phyloP scores from a whole-genome alignment of 2,113 vertebrate species.

The Lasiurus borealis region DNA sequence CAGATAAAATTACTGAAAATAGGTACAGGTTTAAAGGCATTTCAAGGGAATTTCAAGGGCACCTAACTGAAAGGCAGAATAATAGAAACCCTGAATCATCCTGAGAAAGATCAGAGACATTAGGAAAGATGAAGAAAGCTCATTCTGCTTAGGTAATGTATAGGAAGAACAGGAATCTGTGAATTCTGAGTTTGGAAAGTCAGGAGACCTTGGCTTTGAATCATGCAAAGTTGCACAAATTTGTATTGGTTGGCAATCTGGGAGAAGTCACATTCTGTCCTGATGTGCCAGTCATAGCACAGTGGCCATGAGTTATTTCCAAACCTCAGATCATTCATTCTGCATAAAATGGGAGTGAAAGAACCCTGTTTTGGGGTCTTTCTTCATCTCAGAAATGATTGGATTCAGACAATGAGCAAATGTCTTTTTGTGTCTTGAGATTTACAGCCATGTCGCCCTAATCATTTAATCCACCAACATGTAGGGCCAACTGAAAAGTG shows the following conservation, averaged over 20 bases:
- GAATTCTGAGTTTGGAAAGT: neutral
- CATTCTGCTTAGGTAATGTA: fast-evolving
- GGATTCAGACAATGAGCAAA: neutral
- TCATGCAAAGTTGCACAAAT: neutral
- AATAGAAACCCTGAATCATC: neutral
- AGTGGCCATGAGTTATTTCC: neutral
- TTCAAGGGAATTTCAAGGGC: neutral
- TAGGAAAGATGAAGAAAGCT: neutral
- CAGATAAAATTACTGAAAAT: neutral
- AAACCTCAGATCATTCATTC: neutral
- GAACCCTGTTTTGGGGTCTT: neutral
- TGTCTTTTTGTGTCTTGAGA: neutral
- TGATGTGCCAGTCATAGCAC: neutral
- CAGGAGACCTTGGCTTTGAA: neutral
- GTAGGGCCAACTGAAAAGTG: neutral
- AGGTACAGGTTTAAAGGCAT: neutral
- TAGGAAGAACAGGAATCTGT: neutral
- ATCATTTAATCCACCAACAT: neutral
- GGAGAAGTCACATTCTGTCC: too few relatives aligned
- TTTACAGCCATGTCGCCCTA: neutral
- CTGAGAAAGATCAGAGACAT: neutral
- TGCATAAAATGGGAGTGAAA: neutral
- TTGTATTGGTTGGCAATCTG: fast-evolving
- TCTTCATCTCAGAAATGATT: neutral
- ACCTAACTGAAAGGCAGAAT: neutral